A percentile compares a stretch with the other conserved stretches of the same genome.
phyloP scores from a whole-genome alignment of 2,888 invertebrate genomes.

The Sabatieria punctata region DNA sequence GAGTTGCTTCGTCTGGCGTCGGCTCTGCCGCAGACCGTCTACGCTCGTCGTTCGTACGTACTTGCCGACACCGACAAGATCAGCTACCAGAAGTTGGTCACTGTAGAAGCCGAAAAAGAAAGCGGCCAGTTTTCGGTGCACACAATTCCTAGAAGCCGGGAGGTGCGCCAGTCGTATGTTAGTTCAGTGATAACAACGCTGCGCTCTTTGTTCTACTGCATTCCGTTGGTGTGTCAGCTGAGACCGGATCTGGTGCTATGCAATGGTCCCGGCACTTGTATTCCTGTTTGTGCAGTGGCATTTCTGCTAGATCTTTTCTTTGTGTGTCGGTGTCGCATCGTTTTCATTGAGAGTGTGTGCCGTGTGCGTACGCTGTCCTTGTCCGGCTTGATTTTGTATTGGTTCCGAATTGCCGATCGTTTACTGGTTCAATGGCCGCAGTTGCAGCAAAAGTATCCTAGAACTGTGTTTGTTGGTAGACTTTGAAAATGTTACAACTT shows the following conservation, averaged over 20 bases:
- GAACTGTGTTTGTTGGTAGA: conserved; percentile 58
- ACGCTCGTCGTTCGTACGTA: conserved; percentile 52
- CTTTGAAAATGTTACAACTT: conserved; percentile 34
- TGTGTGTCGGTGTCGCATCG: conserved; percentile 47
- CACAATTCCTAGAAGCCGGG: conserved; percentile 58
- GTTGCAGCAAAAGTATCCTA: conserved; percentile 47
- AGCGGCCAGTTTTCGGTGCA: conserved; percentile 1
- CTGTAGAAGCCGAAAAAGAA: conserved; percentile 31
- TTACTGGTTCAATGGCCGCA: conserved; percentile 84
- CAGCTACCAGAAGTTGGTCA: conserved; percentile 51
- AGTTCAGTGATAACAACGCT: conserved; percentile 61
- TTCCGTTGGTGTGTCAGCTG: conserved; percentile 50
- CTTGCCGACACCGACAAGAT: conserved; percentile 57
- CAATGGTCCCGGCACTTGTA: conserved; percentile 92
- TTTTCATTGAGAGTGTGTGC: conserved; percentile 88
- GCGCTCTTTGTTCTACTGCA: conserved; percentile 48
- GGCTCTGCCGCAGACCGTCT: conserved; percentile 35
- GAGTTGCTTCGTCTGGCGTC: conserved; percentile 64
- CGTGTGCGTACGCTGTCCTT: conserved; percentile 72
- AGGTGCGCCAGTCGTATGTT: conserved; percentile 66
- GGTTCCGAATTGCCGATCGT: conserved; percentile 52
- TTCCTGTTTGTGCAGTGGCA: conserved; percentile 66
- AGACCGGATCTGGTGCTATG: conserved; percentile 63
- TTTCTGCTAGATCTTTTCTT: conserved; percentile 43
- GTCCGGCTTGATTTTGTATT: conserved; percentile 65